Evolutionary conservation across 2,797 vertebrate genomes (phyloP).

Genomic region (Apodemus agrarius): DNA sequence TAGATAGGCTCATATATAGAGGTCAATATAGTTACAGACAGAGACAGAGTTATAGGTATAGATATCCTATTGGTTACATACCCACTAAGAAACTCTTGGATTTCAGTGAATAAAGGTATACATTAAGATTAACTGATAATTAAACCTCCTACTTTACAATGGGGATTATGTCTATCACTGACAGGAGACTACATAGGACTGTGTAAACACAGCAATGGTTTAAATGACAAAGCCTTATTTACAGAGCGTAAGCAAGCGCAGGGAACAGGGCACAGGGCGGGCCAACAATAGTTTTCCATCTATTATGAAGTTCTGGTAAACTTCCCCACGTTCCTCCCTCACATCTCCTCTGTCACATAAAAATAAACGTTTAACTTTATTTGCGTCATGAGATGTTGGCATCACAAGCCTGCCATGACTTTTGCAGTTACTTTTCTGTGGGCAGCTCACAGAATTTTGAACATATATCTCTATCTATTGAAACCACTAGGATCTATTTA

Average conservation of each 20-base stretch:
- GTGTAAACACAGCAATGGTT: constrained; percentile 42
- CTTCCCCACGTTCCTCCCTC: constrained; percentile 14
- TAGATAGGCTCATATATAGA: neutral
- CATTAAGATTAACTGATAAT: neutral
- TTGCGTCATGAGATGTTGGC: neutral
- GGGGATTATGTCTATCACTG: constrained; percentile 24
- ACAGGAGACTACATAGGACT: constrained; percentile 37
- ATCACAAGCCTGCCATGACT: neutral
- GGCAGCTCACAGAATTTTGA: neutral
- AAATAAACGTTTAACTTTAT: constrained; percentile 42
- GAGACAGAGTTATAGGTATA: neutral
- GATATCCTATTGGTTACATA: neutral
- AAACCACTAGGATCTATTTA: neutral
- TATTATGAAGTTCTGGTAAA: constrained; percentile 65
- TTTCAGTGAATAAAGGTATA: constrained; percentile 51
- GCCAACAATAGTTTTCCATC: constrained; percentile 66
- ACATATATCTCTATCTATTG: neutral
- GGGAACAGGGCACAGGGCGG: constrained; percentile 62
- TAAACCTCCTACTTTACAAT: constrained; percentile 42
- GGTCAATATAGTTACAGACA: neutral
- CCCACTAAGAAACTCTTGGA: constrained; percentile 33
- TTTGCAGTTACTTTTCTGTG: constrained; percentile 5
- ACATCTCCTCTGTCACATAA: neutral
- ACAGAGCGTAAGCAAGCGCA: constrained; percentile 34
- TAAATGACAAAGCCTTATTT: constrained; percentile 59